These are phyloP conservation scores for Carcinoscorpius rotundicauda DNA, from an alignment of 1,140 invertebrate species.

Conservation along the genomic window DNA sequence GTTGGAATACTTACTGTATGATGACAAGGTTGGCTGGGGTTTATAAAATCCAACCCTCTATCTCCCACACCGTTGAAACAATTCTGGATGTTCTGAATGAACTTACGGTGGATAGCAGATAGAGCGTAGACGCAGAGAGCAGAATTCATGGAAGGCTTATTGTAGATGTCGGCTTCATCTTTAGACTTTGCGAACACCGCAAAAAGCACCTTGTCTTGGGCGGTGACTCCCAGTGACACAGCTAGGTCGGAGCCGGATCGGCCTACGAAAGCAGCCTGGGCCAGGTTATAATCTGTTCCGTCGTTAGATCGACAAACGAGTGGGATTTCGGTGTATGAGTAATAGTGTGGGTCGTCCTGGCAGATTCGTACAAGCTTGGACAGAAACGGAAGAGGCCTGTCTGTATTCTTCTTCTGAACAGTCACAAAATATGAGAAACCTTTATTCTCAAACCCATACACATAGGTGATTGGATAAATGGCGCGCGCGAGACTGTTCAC, in stretches of 20 bases:
- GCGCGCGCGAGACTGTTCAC: slow-evolving; percentile 82
- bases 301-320: slow-evolving; percentile 73
- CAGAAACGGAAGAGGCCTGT: slow-evolving; percentile 56
- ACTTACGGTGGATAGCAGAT: slow-evolving; percentile 80
- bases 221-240: slow-evolving; percentile 69
- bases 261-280: slow-evolving; percentile 85
- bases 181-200: slow-evolving; percentile 78
- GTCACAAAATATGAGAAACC: slow-evolving; percentile 95
- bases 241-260: slow-evolving; percentile 84
- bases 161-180: slow-evolving; percentile 25
- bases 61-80: slow-evolving; percentile 85
- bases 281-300: slow-evolving; percentile 69
- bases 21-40: slow-evolving; percentile 71
- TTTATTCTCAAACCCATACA: slow-evolving; percentile 90
- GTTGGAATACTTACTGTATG: slow-evolving; percentile 51
- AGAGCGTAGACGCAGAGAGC: slow-evolving; percentile 92
- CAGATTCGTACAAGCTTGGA: slow-evolving; percentile 92
- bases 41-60: slow-evolving; percentile 78
- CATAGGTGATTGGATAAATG: slow-evolving; percentile 87
- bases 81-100: slow-evolving; percentile 94
- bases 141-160: slow-evolving; percentile 47
- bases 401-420: slow-evolving; percentile 72
- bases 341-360: slow-evolving; percentile 89
- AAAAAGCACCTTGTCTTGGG: slow-evolving; percentile 87
- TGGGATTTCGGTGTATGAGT: slow-evolving; percentile 96